Evolutionary conservation across 2,888 invertebrate species (phyloP).

Genomic region (Acronicta alni): DNA sequence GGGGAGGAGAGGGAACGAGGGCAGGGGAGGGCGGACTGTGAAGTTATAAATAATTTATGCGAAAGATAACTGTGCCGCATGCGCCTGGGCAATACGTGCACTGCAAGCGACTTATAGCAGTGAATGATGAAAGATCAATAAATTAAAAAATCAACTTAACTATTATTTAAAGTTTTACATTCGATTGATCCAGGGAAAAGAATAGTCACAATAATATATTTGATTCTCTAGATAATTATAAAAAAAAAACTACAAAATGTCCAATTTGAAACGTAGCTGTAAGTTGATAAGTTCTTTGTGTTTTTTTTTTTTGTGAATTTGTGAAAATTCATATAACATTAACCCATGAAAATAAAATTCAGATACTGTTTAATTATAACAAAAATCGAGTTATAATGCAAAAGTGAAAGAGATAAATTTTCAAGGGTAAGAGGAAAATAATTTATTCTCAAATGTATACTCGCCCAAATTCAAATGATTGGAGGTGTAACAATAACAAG

Average conservation of each 20-base stretch:
- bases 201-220: too few species aligned
- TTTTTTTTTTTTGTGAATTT: too few species aligned
- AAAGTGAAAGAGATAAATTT: background rate
- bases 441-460: background rate
- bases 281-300: too few species aligned
- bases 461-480: slow-evolving; percentile 8
- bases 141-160: slow-evolving; percentile 26
- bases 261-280: too few species aligned
- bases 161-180: too few species aligned
- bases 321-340: too few species aligned
- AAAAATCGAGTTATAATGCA: background rate
- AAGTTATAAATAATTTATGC: slow-evolving; percentile 75
- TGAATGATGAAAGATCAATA: slow-evolving; percentile 69
- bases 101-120: slow-evolving; percentile 55
- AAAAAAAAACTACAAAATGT: too few species aligned
- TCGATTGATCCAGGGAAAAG: too few species aligned
- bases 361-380: background rate
- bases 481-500: slow-evolving; percentile 18
- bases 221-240: too few species aligned
- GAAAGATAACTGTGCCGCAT: slow-evolving; percentile 75
- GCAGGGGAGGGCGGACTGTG: slow-evolving; percentile 57
- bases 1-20: slow-evolving; percentile 21
- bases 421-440: slow-evolving; percentile 4
- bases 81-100: slow-evolving; percentile 64
- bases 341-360: too few species aligned